A percentile compares a stretch with the other conserved stretches of the same genome.
Conservation (phyloP, 2,113 vertebrate genomes). For the Australoheros scitulus region DNA sequence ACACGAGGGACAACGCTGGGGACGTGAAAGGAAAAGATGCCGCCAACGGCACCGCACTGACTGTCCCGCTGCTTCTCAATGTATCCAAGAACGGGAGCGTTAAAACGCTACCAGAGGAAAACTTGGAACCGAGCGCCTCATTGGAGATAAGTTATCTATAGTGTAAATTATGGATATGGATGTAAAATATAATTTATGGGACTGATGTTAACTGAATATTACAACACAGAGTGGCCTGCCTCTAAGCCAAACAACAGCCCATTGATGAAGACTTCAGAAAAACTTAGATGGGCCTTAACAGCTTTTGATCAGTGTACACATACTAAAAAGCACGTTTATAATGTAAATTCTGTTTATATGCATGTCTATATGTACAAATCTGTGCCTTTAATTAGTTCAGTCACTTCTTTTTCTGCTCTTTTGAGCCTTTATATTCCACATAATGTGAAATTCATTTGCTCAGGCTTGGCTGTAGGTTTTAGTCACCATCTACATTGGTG, state of each 20-base stretch:
- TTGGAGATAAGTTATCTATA: conserved; percentile 89
- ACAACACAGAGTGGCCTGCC: background rate
- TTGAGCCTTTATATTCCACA: conserved; percentile 18
- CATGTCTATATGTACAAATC: conserved; percentile 35
- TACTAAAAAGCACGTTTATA: conserved; percentile 23
- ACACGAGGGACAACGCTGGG: conserved; percentile 31
- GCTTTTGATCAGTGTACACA: conserved; percentile 9
- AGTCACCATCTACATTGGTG: background rate
- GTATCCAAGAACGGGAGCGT: conserved; percentile 72
- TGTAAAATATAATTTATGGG: background rate
- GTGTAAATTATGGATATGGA: conserved; percentile 10
- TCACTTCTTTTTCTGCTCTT: conserved; percentile 3
- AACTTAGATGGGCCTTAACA: background rate
- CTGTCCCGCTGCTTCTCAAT: conserved; percentile 63
- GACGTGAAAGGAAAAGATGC: conserved; percentile 58
- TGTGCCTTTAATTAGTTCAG: conserved; percentile 40
- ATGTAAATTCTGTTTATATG: conserved; percentile 30
- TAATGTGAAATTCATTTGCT: conserved; percentile 27
- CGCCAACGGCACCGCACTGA: conserved; percentile 39
- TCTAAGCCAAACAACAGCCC: background rate
- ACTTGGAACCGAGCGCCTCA: conserved; percentile 76
- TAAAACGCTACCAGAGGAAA: conserved; percentile 78
- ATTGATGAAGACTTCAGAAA: background rate
- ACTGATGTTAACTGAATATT: conserved; percentile 32
- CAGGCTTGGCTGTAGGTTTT: background rate